A percentile compares a stretch with the other conserved stretches of the same genome.
These are phyloP conservation scores for Amiota mariae DNA, from an alignment of 2,888 invertebrate genomes.

Conservation along the genomic window DNA sequence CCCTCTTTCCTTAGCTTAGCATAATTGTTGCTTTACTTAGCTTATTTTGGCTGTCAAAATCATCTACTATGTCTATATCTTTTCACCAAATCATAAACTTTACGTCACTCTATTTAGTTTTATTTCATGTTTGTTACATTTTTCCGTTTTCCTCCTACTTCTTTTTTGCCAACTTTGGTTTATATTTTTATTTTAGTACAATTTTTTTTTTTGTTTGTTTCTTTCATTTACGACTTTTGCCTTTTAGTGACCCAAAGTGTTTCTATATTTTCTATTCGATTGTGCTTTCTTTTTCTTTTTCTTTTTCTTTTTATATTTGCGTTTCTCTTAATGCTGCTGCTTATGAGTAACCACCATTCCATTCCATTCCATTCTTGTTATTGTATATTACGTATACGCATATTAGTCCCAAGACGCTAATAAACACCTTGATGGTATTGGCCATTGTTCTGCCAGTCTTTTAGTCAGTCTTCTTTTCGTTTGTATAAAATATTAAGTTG, in stretches of 20 bases:
- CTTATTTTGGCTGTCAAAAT: not conserved
- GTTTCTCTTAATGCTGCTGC: too few species aligned
- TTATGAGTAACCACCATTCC: too few species aligned
- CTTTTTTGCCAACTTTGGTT: not conserved
- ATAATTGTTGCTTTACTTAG: conserved; percentile 14
- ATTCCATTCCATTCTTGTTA: not conserved
- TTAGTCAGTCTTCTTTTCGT: not conserved
- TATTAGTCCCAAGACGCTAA: conserved; percentile 64
- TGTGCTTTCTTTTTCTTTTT: not conserved
- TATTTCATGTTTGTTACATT: not conserved
- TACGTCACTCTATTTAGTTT: conserved; percentile 1
- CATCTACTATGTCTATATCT: too few species aligned
- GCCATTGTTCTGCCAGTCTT: not conserved
- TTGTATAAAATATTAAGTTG: not conserved
- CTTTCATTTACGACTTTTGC: conserved; percentile 12
- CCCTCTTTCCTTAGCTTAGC: not conserved
- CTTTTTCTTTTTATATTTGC: too few species aligned
- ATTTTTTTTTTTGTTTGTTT: too few species aligned
- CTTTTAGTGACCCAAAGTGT: conserved; percentile 11
- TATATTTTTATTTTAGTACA: too few species aligned
- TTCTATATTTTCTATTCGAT: too few species aligned
- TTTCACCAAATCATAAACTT: not conserved
- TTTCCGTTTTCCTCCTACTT: not conserved
- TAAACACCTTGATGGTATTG: conserved; percentile 56
- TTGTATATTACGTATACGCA: conserved; percentile 45